These are phyloP conservation scores for Propsilocerus akamusi DNA, from an alignment of 1,140 invertebrate species.

Conservation along the genomic window DNA sequence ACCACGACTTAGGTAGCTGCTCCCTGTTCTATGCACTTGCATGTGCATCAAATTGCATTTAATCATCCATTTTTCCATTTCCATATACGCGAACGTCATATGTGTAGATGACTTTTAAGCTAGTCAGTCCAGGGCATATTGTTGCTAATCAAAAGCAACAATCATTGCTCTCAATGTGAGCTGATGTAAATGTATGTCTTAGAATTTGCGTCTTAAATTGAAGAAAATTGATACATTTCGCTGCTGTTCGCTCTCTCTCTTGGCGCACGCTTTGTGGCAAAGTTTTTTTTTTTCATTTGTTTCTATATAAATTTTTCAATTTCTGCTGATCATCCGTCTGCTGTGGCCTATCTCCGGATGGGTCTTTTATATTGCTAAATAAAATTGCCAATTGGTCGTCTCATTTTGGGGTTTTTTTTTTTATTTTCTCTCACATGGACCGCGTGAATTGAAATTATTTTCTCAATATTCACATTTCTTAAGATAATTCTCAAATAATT, in stretches of 20 bases:
- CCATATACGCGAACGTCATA: too few relatives aligned
- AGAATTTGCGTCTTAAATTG: background rate
- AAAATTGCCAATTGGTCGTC: background rate
- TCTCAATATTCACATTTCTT: background rate
- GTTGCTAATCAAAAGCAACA: conserved; percentile 2
- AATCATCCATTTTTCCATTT: too few relatives aligned
- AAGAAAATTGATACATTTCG: background rate
- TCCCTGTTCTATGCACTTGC: too few relatives aligned
- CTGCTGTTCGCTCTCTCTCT: background rate
- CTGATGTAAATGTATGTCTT: background rate
- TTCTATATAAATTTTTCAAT: background rate
- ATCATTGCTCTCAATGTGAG: background rate
- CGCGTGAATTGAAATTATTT: background rate
- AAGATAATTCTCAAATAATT: background rate
- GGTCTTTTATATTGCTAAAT: background rate
- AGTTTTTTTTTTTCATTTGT: background rate
- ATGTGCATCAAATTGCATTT: too few relatives aligned
- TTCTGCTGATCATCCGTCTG: background rate
- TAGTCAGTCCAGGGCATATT: background rate
- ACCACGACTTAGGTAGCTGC: too few relatives aligned
- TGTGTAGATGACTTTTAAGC: too few relatives aligned
- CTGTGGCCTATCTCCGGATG: background rate
- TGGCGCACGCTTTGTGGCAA: background rate
- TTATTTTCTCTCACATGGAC: background rate
- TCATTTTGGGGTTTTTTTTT: background rate